Evolutionary conservation across 2,888 invertebrate genomes (phyloP).

Genomic region (Entomobrya multifasciata): DNA sequence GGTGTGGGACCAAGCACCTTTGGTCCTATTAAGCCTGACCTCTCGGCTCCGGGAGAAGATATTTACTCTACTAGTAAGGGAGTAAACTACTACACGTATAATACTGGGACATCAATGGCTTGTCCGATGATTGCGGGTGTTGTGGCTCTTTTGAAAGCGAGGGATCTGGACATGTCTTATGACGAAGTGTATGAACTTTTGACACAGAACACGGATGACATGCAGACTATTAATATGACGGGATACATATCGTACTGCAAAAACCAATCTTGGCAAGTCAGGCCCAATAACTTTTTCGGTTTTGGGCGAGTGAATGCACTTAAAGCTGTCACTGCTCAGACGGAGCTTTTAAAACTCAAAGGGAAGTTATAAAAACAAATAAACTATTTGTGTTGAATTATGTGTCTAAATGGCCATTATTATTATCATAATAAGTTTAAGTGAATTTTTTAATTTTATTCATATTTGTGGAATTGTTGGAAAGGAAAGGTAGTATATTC

Average conservation of each 20-base stretch:
- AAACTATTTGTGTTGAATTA: too few species aligned
- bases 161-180: neutral
- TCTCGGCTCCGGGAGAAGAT: neutral
- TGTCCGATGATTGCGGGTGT: neutral
- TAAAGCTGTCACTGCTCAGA: neutral
- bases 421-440: too few species aligned
- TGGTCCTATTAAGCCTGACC: neutral
- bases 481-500: too few species aligned
- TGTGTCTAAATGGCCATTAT: too few species aligned
- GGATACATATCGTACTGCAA: too few species aligned
- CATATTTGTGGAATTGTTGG: too few species aligned
- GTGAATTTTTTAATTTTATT: too few species aligned
- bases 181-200: neutral
- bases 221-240: too few species aligned
- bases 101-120: neutral
- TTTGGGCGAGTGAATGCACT: neutral
- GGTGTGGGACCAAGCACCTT: neutral
- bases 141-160: neutral
- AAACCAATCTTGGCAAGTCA: neutral
- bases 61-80: neutral
- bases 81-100: neutral
- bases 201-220: neutral
- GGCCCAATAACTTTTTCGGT: neutral
- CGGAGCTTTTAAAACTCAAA: too few species aligned
- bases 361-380: too few species aligned